Percentiles rank a stretch among this genome's conserved stretches.
Conservation (phyloP, 2,888 invertebrate genomes). For the Rugalucina vietnamica region DNA sequence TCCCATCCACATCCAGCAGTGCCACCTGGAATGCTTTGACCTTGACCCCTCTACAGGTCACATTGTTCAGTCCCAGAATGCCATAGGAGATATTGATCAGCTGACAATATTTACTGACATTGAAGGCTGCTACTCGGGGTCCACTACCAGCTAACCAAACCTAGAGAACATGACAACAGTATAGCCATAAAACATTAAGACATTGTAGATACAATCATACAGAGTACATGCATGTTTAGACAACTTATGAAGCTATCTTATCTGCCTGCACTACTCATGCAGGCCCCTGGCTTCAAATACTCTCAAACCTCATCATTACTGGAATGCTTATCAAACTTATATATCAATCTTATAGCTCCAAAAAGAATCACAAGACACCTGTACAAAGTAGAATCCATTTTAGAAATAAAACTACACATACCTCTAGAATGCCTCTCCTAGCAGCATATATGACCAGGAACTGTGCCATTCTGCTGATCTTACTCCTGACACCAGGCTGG, state of each 20-base stretch:
- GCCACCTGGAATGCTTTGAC: slow-evolving; percentile 86
- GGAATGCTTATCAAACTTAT: too few species aligned
- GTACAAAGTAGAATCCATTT: too few species aligned
- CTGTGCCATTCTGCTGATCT: slow-evolving; percentile 84
- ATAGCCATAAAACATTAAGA: neutral
- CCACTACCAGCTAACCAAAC: slow-evolving; percentile 96
- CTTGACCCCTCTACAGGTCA: slow-evolving; percentile 79
- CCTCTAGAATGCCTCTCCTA: slow-evolving; percentile 95
- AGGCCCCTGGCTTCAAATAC: too few species aligned
- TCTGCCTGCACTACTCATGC: too few species aligned
- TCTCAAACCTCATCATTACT: too few species aligned
- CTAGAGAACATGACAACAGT: slow-evolving; percentile 63
- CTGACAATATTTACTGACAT: slow-evolving; percentile 91
- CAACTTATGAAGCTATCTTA: too few species aligned
- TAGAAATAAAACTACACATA: too few species aligned
- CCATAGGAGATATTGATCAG: slow-evolving; percentile 91
- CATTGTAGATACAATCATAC: neutral
- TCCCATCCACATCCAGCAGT: slow-evolving; percentile 93
- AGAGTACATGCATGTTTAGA: too few species aligned
- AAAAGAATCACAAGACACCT: too few species aligned
- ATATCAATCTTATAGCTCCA: too few species aligned
- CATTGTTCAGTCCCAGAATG: slow-evolving; percentile 89
- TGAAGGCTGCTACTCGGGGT: slow-evolving; percentile 94
- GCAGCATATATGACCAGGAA: slow-evolving; percentile 97
- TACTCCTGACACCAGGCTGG: slow-evolving; percentile 58